phyloP scores from a whole-genome alignment of 2,113 vertebrate genomes.

The Tragelaphus scriptus region DNA sequence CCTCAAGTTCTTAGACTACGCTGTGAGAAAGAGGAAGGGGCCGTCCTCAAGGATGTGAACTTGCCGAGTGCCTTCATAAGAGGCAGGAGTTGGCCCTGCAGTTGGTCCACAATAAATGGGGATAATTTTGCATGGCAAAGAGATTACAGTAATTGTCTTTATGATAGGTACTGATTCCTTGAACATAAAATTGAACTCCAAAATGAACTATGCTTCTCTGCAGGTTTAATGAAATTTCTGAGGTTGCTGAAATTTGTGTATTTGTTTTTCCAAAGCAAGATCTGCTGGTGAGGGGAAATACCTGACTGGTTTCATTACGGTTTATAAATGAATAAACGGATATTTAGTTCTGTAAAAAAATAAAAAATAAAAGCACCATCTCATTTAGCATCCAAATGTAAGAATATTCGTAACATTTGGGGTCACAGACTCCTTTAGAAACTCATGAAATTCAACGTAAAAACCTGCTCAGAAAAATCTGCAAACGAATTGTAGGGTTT shows the following conservation, averaged over 20 bases:
- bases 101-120: background rate
- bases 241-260: conserved; percentile 33
- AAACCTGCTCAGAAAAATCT: background rate
- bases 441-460: background rate
- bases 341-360: conserved; percentile 65
- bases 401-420: background rate
- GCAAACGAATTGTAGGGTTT: background rate
- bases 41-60: background rate
- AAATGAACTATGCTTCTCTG: conserved; percentile 11
- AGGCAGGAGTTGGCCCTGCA: background rate
- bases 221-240: conserved; percentile 47
- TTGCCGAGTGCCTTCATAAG: background rate
- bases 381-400: background rate
- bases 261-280: background rate
- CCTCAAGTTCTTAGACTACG: background rate
- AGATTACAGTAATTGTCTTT: background rate
- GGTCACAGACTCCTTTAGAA: background rate
- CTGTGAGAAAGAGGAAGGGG: background rate
- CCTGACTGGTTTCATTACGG: conserved; percentile 53
- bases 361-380: background rate
- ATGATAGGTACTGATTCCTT: background rate
- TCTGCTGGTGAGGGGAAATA: conserved; percentile 11
- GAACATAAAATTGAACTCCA: background rate
- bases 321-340: conserved; percentile 63
- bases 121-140: background rate